Evolutionary conservation across 2,113 vertebrate genomes (phyloP).

Genomic region (Entomyzon cyanotis): DNA sequence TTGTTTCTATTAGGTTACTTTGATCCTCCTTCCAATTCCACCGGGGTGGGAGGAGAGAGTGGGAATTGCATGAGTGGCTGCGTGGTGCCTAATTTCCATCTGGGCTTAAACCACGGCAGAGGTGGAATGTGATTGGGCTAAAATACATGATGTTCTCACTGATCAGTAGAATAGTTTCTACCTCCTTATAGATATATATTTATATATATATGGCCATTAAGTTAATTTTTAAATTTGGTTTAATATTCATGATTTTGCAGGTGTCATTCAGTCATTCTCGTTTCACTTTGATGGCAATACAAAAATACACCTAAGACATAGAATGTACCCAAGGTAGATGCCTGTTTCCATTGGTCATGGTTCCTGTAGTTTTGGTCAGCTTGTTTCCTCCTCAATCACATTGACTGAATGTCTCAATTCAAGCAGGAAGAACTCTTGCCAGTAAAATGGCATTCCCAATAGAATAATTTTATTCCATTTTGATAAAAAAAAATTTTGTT

Average conservation of each 20-base stretch:
- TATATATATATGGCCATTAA: background rate
- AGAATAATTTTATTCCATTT: background rate
- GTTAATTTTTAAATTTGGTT: background rate
- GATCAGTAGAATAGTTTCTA: background rate
- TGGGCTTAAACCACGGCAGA: background rate
- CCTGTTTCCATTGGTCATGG: background rate
- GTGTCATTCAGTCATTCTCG: background rate
- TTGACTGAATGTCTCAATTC: background rate
- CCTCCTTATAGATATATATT: background rate
- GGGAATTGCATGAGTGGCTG: background rate
- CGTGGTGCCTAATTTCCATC: background rate
- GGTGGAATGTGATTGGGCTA: background rate
- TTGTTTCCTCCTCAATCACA: background rate
- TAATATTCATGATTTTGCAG: background rate
- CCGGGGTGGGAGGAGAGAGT: fast-evolving
- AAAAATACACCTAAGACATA: background rate
- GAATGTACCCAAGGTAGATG: background rate
- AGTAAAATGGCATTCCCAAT: background rate
- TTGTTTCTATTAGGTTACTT: background rate
- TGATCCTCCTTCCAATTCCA: background rate
- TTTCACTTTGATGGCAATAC: background rate
- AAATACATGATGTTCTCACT: background rate
- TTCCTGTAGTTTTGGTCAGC: background rate
- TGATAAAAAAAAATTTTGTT: background rate
- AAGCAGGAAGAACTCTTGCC: background rate